Base-by-base conservation (phyloP, 2,888 invertebrate species). In the Sceliomorpha sp. region DNA sequence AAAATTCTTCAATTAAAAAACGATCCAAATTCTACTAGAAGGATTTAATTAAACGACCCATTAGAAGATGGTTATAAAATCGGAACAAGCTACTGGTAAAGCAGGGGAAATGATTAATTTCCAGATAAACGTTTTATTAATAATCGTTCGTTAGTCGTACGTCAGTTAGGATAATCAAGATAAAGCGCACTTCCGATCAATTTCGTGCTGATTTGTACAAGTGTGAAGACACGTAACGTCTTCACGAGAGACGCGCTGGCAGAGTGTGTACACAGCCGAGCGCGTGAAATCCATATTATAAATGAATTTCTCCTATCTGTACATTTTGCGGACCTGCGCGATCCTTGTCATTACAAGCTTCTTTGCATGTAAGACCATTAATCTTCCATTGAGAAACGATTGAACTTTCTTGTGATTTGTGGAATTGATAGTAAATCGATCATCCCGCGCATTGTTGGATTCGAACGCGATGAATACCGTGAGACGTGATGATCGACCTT, bases 341-440 rank as follows among this genome's bases (percentile, higher is more conserved):
- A 64, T 56, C 50, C 59, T 59, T 68, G 71, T 68, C 68, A 72
- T 72, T 68, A 68, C 71, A 64, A 64, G 68, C 51, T 45, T 63
- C 59, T 60, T 56, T 47, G 58, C 68, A 60, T 72, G 64, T 60
- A 64, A 44, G 50, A 64, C 71, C 68, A 60, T 72, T 72, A 68
- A 72, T 72, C 64, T 72, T 68, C 27, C 50, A 68, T 72, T 64
- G 59, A 55, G 55, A 70, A 70, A 70, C 59, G 32, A 56, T 45
- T 64, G 56, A 60, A 68, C 68, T 72, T 72, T 68, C 55, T 53
- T 64, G 59, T 63, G 67, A 68, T 64, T 64, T 72, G 71, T 68
- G 68, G 53, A 72, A 68, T 68, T 50, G 59, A 64, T 56, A 51
- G 68, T 48, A 53, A 62, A 67, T 68, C 56, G 60, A 68, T 68